Base-by-base conservation (phyloP, 2,888 invertebrate genomes). In the Diaprepes abbreviatus region DNA sequence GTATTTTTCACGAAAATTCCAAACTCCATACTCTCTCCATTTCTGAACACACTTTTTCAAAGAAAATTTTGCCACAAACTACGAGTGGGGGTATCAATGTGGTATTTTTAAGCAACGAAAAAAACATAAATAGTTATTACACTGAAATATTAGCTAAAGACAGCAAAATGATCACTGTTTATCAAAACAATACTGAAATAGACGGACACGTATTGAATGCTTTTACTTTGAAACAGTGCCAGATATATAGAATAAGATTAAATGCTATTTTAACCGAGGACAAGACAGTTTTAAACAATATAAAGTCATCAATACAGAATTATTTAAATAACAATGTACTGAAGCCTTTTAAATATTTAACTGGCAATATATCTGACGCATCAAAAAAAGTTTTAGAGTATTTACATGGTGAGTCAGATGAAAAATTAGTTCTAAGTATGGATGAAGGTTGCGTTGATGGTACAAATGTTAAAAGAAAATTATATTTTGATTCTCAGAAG, bases 111-210 rank as follows among this genome's bases (percentile, higher is more conserved):
- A 59, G 17, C 19, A 17, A 33, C 16, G 60, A 60, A 7, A 10
- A 19, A 31, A 35, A 48, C 31, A 35, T 48, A n/a, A 35, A 35
- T 31, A 14, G 14, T n/a, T 19, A 7, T 9, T 19, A 45, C 21
- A 33, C 14, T 14, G 17, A 45, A 3, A 19, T 48, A 21, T 17
- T 59, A 43, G 45, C 59, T 31, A 24, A 59, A 21, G 16, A 40
- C 21, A 16, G 59, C 17, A 28, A 45, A 31, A 16, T 65, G 14
- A 21, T 63, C 5, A 40, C 19, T 24, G 45, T 58, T 57, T 58
- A 66, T 40, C 43, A 24, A 12, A 58, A 66, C 36, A 57, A 31
- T 5, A 48, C 58, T 21, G 31, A 66, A 66, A 66, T 58, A 66
- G 48, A 48, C 24, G 7, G 36, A 10, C 21, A 31, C 33, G 36